Evolutionary conservation across 2,113 vertebrate genomes (phyloP).

Genomic region (Leptosomus discolor): DNA sequence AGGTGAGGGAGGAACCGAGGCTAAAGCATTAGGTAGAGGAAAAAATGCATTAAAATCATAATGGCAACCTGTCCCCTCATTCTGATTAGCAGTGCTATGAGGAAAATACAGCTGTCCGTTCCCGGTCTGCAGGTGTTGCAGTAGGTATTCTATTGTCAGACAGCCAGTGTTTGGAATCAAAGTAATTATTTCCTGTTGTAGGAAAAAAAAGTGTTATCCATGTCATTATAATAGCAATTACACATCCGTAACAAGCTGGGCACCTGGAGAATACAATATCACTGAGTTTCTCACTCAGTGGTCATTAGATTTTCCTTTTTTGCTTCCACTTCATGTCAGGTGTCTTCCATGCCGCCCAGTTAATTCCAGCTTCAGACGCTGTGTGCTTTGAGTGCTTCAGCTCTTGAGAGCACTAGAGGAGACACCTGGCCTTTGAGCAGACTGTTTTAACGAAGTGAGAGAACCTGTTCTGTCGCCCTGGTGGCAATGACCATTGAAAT

Average conservation of each 20-base stretch:
- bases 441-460: not conserved
- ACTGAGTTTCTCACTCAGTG: not conserved
- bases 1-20: not conserved
- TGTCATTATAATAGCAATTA: not conserved
- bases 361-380: not conserved
- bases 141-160: not conserved
- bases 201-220: not conserved
- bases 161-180: not conserved
- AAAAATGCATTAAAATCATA: not conserved
- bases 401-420: not conserved
- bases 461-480: not conserved
- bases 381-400: not conserved
- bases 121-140: not conserved
- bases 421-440: not conserved
- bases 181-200: not conserved
- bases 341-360: not conserved
- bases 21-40: not conserved
- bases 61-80: not conserved
- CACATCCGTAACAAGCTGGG: not conserved
- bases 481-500: not conserved
- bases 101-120: not conserved
- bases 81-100: not conserved
- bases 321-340: not conserved
- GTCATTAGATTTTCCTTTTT: slow-evolving; percentile 4
- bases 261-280: not conserved